Base-by-base conservation (phyloP, 2,888 invertebrate genomes). In the Seladonia tumulorum region DNA sequence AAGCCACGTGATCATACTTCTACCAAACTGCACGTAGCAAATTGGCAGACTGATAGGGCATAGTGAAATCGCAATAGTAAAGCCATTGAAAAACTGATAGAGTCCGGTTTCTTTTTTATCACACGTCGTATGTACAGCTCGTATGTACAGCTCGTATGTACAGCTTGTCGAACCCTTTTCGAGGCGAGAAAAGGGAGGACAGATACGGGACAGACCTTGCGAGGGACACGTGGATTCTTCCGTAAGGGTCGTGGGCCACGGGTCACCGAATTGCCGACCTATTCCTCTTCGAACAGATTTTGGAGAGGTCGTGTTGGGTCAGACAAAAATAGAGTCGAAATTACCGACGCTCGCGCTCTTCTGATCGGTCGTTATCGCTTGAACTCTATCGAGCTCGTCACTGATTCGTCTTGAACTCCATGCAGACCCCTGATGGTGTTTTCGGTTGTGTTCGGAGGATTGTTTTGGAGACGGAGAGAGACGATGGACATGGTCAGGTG, bases 281-380 rank as follows among this genome's bases (percentile, higher is more conserved):
- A 57, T 66, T 35, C 35, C 18, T 35, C 35, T 7, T 35, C 35
- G 35, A 22, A 25, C 12, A 12, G 14, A 8, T 18, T 72, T 71
- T 49, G n/a, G 8, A 5, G 29, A 63, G 35, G 70, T 76, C 76
- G 16, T 76, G 60, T 12, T 47, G 72, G 73, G 16, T 45, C 49
- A 74, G 73, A 85, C 79, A 84, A 76, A 84, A 84, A 84, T 79
- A 84, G 35, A 60, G 53, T 76, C 79, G 39, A 73, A 84, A 79
- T 79, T 79, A 76, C 79, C 47, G 68, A 66, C 71, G 84, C 45
- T 83, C 84, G 57, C 71, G 84, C 45, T 83, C 84, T 83, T 83
- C 53, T 75, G 74, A 79, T 45, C 47, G 14, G 22, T 42, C 35
- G 66, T 83, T 83, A 78, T 83, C 71, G 57, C 29, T 71, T 10